Evolutionary conservation across 2,888 invertebrate species (phyloP).

Genomic region (Oxycera nigricornis): DNA sequence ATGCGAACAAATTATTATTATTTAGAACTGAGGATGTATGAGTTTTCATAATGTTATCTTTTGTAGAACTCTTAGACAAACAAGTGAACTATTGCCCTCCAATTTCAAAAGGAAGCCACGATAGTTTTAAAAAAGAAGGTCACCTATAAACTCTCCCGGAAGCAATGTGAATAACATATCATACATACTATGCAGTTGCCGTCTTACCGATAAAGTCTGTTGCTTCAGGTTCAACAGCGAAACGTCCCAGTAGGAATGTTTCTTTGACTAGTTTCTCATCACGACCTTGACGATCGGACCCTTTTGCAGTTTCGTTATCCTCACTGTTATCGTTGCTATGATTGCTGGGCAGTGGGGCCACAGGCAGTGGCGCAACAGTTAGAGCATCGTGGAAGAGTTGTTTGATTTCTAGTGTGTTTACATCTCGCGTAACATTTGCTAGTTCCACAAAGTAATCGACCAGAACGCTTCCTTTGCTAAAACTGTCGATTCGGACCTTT

Average conservation of each 20-base stretch:
- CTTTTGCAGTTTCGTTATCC: constrained; percentile 51
- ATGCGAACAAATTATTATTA: too few relatives aligned
- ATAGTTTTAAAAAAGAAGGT: too few relatives aligned
- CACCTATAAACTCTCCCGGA: too few relatives aligned
- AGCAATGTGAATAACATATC: too few relatives aligned
- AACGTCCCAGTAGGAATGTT: constrained; percentile 72
- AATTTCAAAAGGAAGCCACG: too few relatives aligned
- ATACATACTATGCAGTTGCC: too few relatives aligned
- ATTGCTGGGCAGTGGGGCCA: constrained; percentile 60
- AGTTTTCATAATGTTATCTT: too few relatives aligned
- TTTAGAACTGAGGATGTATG: too few relatives aligned
- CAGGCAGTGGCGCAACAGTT: constrained; percentile 57
- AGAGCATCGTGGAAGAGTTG: constrained; percentile 71
- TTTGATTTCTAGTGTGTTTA: constrained; percentile 77
- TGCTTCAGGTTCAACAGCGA: constrained; percentile 82
- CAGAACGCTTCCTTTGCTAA: constrained; percentile 85
- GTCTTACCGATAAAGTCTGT: constrained; percentile 85
- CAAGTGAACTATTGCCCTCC: too few relatives aligned
- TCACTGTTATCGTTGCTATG: constrained; percentile 65
- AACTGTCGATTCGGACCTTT: constrained; percentile 85
- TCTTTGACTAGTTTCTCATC: constrained; percentile 68
- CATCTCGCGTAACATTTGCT: constrained; percentile 72
- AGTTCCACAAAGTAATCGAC: constrained; percentile 89
- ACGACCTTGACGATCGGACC: constrained; percentile 46
- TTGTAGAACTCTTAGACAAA: too few relatives aligned